Conservation (phyloP, 2,113 vertebrate genomes). For the Hyaena hyaena region DNA sequence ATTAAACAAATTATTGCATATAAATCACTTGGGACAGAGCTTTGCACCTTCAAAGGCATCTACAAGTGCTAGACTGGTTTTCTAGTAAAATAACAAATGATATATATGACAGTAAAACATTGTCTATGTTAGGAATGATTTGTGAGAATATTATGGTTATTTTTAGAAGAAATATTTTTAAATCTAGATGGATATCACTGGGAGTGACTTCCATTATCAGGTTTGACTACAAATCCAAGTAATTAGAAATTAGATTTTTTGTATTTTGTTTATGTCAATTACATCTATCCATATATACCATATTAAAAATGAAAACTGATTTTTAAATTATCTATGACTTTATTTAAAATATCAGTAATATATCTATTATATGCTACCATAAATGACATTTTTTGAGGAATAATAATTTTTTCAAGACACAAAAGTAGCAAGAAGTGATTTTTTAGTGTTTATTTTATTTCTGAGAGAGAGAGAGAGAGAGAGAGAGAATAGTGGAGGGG, state of each 20-base stretch:
- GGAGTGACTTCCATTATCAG: not conserved
- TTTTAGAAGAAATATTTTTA: constrained; percentile 9
- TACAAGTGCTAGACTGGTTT: not conserved
- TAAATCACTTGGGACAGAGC: not conserved
- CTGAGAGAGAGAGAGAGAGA: too few relatives aligned
- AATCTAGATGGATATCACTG: not conserved
- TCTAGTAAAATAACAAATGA: not conserved
- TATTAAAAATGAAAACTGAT: not conserved
- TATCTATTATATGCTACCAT: not conserved
- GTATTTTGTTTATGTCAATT: not conserved
- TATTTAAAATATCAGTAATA: not conserved
- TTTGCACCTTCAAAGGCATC: not conserved
- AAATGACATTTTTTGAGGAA: not conserved
- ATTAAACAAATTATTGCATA: not conserved
- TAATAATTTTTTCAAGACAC: not conserved
- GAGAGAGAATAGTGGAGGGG: too few relatives aligned
- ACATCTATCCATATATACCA: not conserved
- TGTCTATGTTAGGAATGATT: not conserved
- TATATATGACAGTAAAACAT: not conserved
- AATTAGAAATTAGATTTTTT: not conserved
- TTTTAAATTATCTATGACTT: not conserved
- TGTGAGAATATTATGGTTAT: not conserved
- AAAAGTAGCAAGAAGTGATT: not conserved
- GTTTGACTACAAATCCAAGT: not conserved
- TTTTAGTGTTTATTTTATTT: not conserved